These are phyloP conservation scores for Cardinalis cardinalis DNA, from an alignment of 2,113 vertebrate genomes.

Conservation along the genomic window DNA sequence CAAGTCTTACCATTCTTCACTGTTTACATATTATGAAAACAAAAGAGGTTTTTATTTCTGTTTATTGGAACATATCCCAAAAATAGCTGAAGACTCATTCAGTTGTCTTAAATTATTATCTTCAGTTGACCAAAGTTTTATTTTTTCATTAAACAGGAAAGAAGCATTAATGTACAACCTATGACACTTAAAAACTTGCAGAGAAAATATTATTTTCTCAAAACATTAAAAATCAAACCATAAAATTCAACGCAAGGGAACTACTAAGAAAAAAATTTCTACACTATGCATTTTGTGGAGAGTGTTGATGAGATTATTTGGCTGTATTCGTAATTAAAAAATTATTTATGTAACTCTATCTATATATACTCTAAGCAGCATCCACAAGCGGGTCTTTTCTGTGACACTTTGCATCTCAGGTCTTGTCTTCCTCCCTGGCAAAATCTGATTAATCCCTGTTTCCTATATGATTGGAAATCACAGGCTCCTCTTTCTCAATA, in stretches of 20 bases:
- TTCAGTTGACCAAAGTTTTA: background rate
- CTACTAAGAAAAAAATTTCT: background rate
- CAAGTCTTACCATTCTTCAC: background rate
- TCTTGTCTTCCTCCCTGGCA: background rate
- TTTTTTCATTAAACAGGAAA: background rate
- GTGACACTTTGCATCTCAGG: background rate
- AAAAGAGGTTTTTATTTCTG: background rate
- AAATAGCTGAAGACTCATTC: background rate
- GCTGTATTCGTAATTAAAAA: background rate
- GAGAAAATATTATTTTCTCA: background rate
- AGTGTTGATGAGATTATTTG: background rate
- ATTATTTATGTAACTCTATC: background rate
- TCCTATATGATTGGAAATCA: background rate
- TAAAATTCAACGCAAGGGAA: background rate
- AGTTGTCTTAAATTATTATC: background rate
- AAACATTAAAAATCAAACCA: background rate
- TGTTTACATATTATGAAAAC: background rate
- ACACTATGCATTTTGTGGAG: background rate
- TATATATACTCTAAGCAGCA: background rate
- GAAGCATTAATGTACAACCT: background rate
- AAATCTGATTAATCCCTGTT: background rate
- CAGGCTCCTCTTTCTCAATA: background rate
- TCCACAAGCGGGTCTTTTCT: background rate
- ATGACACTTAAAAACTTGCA: background rate
- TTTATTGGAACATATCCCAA: background rate